Base-by-base conservation (phyloP, 2,888 invertebrate genomes). In the Monopis laevigella region DNA sequence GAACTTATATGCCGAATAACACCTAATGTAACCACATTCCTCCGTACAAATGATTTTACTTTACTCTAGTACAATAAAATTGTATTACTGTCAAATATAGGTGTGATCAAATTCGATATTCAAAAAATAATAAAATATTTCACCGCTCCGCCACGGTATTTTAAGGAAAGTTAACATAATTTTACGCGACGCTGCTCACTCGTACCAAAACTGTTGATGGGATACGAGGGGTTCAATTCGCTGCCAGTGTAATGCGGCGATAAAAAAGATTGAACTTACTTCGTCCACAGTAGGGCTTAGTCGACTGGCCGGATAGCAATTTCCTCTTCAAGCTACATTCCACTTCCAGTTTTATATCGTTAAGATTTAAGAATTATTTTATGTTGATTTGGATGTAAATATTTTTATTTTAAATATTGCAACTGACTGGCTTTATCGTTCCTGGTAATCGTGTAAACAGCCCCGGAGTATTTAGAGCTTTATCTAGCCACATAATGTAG, bases 211-310 rank as follows among this genome's bases (percentile, higher is more conserved):
- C 60, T 60, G 62, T 56, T 55, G 60, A 49, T 51, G 51, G 61
- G 59, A 59, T 65, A 63, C 59, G 59, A 61, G 54, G 53, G 62
- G 65, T 69, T 63, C 66, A 65, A 68, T 73, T 67, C 67, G 60
- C 57, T 56, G 28, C 51, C 52, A 62, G 67, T 68, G 64, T 73
- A 74, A 72, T 64, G 59, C 65, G 51, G 49, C 71, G 69, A 75
- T 77, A 75, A 74, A 75, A 70, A 61, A 75, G 70, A 78, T 77
- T 74, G 77, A 71, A 71, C 65, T 68, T 61, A 68, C 65, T 70
- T 62, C 58, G 62, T 59, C 61, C 61, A 65, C 70, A 68, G 69
- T 72, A 74, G 66, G 26, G 40, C 29, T 18, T 28, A 17, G 40
- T 29, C 39, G n/a, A 3, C 26, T 38, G 29, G 16, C 7, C 29